Percentiles rank a stretch among this genome's conserved stretches.
phyloP scores from a whole-genome alignment of 2,113 vertebrate genomes.

The Alces alces region DNA sequence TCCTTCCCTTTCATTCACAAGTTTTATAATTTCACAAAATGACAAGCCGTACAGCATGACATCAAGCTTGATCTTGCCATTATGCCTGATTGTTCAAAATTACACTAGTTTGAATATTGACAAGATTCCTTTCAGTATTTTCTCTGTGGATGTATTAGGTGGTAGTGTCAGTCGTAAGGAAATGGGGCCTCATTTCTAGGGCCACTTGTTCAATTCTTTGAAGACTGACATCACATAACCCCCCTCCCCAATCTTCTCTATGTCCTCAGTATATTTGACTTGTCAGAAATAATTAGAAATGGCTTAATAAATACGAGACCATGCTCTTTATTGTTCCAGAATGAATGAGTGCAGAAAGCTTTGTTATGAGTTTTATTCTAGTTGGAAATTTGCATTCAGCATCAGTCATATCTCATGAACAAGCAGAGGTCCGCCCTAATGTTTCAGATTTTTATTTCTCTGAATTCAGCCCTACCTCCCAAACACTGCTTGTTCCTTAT shows the following conservation, averaged over 20 bases:
- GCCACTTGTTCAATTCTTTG: constrained; percentile 27
- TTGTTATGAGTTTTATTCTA: neutral
- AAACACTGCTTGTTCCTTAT: neutral
- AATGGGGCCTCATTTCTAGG: constrained; percentile 12
- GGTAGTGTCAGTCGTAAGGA: constrained; percentile 21
- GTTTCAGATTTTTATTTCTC: neutral
- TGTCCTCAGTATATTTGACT: neutral
- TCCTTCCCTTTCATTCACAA: neutral
- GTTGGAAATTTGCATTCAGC: neutral
- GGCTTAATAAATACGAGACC: constrained; percentile 6
- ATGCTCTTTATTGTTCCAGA: constrained; percentile 34
- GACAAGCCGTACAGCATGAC: neutral
- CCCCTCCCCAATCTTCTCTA: neutral
- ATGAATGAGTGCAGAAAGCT: neutral
- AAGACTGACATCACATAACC: constrained; percentile 30
- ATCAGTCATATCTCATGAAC: neutral
- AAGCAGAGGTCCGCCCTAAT: neutral
- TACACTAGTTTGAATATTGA: constrained; percentile 27
- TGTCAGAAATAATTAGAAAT: constrained; percentile 59
- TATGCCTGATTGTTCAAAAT: constrained; percentile 51
- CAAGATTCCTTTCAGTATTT: constrained; percentile 56
- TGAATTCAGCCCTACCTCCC: neutral
- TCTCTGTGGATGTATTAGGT: constrained; percentile 32
- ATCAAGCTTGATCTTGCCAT: constrained; percentile 20
- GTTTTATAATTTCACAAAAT: constrained; percentile 26